Evolutionary conservation across 2,797 vertebrate species (phyloP).

Genomic region (Oryzias dopingdopingensis): DNA sequence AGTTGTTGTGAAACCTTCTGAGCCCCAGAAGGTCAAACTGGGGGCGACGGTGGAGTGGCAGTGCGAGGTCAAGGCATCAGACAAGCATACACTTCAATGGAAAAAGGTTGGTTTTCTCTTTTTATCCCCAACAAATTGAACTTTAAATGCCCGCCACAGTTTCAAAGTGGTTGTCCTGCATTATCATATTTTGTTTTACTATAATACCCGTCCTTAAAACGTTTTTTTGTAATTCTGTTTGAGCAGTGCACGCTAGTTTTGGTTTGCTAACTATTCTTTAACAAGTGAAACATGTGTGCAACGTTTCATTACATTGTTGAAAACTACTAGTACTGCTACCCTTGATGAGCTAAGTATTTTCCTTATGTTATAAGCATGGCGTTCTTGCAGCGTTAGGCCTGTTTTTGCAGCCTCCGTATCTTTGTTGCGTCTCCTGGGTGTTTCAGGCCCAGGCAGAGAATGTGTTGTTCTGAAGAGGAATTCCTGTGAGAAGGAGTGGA

Average conservation of each 20-base stretch:
- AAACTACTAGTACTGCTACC: background rate
- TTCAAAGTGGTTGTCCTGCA: too few species aligned
- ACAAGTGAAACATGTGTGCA: conserved; percentile 7
- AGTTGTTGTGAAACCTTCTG: conserved; percentile 48
- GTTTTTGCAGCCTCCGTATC: conserved; percentile 45
- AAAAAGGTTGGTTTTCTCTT: conserved; percentile 56
- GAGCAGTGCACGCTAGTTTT: too few species aligned
- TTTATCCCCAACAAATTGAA: background rate
- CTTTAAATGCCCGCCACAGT: background rate
- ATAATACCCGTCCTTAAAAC: too few species aligned
- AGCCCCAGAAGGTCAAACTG: conserved; percentile 43
- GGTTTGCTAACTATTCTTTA: too few species aligned
- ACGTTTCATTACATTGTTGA: background rate
- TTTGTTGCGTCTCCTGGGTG: conserved; percentile 61
- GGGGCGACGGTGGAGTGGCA: conserved; percentile 66
- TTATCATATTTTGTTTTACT: too few species aligned
- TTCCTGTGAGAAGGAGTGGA: conserved; percentile 52
- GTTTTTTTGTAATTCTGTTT: too few species aligned
- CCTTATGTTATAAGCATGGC: conserved; percentile 31
- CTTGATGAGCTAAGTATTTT: conserved; percentile 20
- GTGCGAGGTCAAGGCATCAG: conserved; percentile 68
- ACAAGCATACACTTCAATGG: conserved; percentile 52
- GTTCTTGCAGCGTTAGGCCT: conserved; percentile 29
- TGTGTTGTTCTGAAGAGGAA: conserved; percentile 42
- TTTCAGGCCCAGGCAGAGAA: conserved; percentile 28